These are phyloP conservation scores for Columba guinea DNA, from an alignment of 2,797 vertebrate genomes.

Conservation along the genomic window DNA sequence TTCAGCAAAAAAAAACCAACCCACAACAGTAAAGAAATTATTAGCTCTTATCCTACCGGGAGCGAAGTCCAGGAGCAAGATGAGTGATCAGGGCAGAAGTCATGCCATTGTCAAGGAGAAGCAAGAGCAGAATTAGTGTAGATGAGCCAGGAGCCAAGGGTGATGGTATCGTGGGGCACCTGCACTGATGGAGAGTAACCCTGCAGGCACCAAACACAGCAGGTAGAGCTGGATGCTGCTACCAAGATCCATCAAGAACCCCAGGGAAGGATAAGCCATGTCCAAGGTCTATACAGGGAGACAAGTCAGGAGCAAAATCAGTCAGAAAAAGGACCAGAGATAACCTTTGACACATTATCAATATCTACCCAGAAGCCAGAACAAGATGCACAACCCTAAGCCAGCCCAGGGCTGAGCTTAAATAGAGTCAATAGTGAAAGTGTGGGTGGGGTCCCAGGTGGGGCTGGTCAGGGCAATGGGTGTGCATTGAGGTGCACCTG, in stretches of 20 bases:
- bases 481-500: not conserved
- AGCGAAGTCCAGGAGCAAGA: not conserved
- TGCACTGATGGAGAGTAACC: not conserved
- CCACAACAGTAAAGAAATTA: not conserved
- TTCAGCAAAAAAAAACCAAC: not conserved
- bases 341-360: fast-evolving
- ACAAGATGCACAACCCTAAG: fast-evolving
- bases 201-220: not conserved
- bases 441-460: not conserved
- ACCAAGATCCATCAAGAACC: not conserved
- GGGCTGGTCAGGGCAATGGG: not conserved
- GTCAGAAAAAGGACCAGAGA: not conserved
- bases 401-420: not conserved
- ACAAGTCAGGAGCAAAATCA: not conserved
- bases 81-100: not conserved
- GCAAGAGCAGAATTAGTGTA: not conserved
- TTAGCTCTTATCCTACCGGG: not conserved
- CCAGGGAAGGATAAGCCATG: fast-evolving
- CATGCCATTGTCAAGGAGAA: not conserved
- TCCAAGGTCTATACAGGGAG: not conserved
- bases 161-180: not conserved
- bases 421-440: not conserved
- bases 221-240: not conserved
- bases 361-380: fast-evolving
- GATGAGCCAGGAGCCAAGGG: not conserved